Base-by-base conservation (phyloP, 2,113 vertebrate species). In the Microcebus tavaratra region DNA sequence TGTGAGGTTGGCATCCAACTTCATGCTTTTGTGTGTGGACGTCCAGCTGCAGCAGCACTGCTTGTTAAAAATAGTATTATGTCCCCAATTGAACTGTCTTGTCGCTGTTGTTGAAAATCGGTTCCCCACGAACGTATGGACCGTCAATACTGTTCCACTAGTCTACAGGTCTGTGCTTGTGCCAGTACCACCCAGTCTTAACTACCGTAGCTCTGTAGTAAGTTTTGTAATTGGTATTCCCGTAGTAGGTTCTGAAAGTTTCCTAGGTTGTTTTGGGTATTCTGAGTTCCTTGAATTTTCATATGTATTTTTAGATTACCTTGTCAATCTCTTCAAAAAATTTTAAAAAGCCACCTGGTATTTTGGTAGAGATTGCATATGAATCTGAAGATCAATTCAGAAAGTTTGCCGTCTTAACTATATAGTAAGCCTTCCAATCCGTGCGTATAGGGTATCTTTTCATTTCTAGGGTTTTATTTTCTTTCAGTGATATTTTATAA, bases 91-190 rank as follows among this genome's bases (percentile, higher is more conserved):
- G 42, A 92, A 25, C 45, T 25, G n/a, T 39, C 12, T 55, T 72
- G 48, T 9, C 7, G 10, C 3, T 70, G 0, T 70, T 45, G 25
- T 34, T 55, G 53, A n/a, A 68, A 63, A 48, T 48, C 13, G 39
- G 2, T 36, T 63, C 67, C 45, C 4, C 9, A 4, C 31, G 48
- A 31, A 21, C 8, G 1, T 27, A 1, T 53, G 7, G 36, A 23
- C 34, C 70, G 5, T 31, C 45, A 3, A 0, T 31, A 8, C 23
- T 81, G 6, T 10, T 5, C 25, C 2, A 0, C 8, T 20, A 9
- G 20, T 5, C 73, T 29, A 2, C 13, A 50, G 13, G 50, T 53
- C 50, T 53, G 50, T 53, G 12, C 50, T 14, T 53, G 50, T 0
- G 23, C 6, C n/a, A 21, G 15, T 3, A 2, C 55, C 6, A 2